phyloP scores from a whole-genome alignment of 2,888 invertebrate genomes.

The Drosophila monieri region DNA sequence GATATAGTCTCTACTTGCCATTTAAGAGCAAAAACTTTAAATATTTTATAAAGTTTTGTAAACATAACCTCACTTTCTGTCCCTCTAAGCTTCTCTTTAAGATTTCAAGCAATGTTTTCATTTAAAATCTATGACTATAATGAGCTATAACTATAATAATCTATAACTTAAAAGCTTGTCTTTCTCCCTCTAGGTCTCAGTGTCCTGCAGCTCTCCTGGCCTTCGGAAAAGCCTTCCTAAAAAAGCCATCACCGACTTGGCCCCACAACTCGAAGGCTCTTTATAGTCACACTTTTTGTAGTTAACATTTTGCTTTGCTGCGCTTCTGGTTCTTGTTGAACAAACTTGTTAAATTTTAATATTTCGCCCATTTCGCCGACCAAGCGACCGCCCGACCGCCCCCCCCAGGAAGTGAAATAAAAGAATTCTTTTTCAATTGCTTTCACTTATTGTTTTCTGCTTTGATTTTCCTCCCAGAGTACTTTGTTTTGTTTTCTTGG shows the following conservation, averaged over 20 bases:
- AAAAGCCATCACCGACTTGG: not conserved
- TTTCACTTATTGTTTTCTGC: conserved; percentile 38
- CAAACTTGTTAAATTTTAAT: not conserved
- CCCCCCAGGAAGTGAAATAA: conserved; percentile 22
- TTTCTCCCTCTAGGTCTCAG: no score
- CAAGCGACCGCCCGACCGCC: not conserved
- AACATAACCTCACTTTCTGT: no score
- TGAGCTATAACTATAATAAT: no score
- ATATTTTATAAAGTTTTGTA: no score
- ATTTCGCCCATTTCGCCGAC: not conserved
- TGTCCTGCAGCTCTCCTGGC: no score
- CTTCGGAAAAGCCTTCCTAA: not conserved
- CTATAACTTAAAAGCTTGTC: no score
- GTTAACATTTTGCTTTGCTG: not conserved
- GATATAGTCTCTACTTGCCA: no score
- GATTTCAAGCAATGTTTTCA: no score
- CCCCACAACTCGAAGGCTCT: not conserved
- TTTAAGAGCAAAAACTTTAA: no score
- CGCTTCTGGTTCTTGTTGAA: not conserved
- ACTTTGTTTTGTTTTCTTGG: conserved; percentile 60
- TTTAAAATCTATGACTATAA: no score
- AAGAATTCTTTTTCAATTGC: conserved; percentile 39
- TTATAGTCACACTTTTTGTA: not conserved
- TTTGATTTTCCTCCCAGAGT: conserved; percentile 27
- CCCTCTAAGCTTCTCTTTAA: no score